Conservation (phyloP, 2,797 vertebrate species). For the Stomatorhinus walkeri region DNA sequence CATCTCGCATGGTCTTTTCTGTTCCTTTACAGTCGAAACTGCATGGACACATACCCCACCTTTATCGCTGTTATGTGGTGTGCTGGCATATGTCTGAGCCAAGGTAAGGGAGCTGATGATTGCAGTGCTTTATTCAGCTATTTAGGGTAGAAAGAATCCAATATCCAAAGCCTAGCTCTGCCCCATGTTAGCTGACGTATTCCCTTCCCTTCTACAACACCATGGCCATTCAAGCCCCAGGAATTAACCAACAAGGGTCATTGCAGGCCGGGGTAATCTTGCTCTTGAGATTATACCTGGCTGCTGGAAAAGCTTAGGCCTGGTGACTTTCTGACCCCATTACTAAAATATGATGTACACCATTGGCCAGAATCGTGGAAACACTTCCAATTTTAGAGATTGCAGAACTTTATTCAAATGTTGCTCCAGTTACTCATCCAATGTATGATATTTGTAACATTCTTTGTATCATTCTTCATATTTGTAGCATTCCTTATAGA, state of each 20-base stretch:
- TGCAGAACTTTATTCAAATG: background rate
- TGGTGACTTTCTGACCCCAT: background rate
- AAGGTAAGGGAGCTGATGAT: constrained; percentile 64
- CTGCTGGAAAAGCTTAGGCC: background rate
- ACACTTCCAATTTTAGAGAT: background rate
- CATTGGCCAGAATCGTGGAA: background rate
- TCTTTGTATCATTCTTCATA: background rate
- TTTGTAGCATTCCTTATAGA: background rate
- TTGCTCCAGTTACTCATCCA: background rate
- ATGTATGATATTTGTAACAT: background rate
- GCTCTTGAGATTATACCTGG: background rate
- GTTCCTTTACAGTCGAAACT: constrained; percentile 73
- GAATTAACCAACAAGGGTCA: background rate
- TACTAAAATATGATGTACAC: background rate
- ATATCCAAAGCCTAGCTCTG: background rate
- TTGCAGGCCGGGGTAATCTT: background rate
- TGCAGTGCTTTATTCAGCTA: background rate
- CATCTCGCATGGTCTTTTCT: background rate
- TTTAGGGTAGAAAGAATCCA: background rate
- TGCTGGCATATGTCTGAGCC: constrained; percentile 82
- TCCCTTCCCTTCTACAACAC: background rate
- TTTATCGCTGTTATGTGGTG: constrained; percentile 89
- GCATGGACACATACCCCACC: constrained; percentile 81
- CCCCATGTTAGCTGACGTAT: background rate
- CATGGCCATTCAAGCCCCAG: background rate